Evolutionary conservation across 2,113 vertebrate species (phyloP).

Genomic region (Bujurquina vittata): DNA sequence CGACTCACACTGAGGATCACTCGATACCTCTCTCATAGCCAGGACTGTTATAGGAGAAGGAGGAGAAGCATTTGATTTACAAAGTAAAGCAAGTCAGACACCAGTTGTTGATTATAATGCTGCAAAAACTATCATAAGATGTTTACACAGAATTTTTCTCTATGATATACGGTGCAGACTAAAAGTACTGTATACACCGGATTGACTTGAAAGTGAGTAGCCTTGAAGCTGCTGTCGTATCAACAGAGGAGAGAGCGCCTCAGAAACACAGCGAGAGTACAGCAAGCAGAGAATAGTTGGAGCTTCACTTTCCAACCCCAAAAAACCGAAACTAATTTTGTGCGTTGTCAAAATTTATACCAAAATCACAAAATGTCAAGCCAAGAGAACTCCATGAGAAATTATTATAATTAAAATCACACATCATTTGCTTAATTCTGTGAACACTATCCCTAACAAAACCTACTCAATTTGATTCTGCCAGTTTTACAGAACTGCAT

Average conservation of each 20-base stretch:
- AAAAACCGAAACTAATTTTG: background rate
- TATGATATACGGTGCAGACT: background rate
- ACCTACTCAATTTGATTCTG: background rate
- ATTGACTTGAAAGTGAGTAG: background rate
- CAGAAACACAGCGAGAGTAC: slow-evolving; percentile 13
- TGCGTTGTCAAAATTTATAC: background rate
- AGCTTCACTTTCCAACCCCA: background rate
- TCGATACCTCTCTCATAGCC: slow-evolving; percentile 71
- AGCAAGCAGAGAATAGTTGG: slow-evolving; percentile 12
- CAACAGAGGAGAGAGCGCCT: background rate
- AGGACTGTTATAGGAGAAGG: slow-evolving; percentile 68
- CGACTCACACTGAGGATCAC: slow-evolving; percentile 31
- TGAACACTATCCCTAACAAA: background rate
- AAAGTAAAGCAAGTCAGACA: background rate
- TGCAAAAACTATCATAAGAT: background rate
- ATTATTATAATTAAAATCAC: background rate
- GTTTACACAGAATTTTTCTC: accelerated
- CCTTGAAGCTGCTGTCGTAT: slow-evolving; percentile 3
- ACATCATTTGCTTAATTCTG: background rate
- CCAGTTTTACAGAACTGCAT: slow-evolving; percentile 2
- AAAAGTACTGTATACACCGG: background rate
- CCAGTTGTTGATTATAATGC: background rate
- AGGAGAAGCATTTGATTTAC: slow-evolving; percentile 8
- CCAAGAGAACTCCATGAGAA: background rate
- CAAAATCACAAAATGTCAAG: background rate